Evolutionary conservation across 2,888 invertebrate species (phyloP).

Genomic region (Epicampocera succincta): DNA sequence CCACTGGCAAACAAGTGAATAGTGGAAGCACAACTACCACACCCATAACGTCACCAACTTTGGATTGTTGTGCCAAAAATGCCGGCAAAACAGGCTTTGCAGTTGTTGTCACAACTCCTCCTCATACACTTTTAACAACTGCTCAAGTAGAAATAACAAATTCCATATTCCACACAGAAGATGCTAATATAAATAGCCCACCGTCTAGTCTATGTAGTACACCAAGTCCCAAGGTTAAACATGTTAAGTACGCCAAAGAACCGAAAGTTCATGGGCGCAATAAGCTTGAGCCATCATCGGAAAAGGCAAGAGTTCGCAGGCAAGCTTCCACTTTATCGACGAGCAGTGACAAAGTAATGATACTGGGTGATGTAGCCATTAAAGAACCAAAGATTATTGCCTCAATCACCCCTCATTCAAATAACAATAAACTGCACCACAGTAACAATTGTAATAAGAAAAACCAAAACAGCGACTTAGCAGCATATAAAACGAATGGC

Average conservation of each 20-base stretch:
- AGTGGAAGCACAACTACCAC: constrained; percentile 59
- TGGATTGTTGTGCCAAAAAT: constrained; percentile 47
- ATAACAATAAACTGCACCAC: constrained; percentile 55
- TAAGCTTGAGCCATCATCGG: constrained; percentile 47
- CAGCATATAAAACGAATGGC: constrained; percentile 82
- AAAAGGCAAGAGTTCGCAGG: constrained; percentile 67
- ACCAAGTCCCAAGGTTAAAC: constrained; percentile 52
- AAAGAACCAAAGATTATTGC: constrained; percentile 63
- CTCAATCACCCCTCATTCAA: constrained; percentile 51
- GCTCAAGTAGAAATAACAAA: constrained; percentile 46
- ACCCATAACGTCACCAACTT: constrained; percentile 58
- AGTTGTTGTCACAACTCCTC: constrained; percentile 25
- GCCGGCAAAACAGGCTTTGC: background rate
- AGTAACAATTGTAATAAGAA: constrained; percentile 59
- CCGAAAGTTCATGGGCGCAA: constrained; percentile 15
- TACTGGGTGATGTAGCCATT: constrained; percentile 73
- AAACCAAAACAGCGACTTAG: constrained; percentile 68
- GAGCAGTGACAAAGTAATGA: constrained; percentile 78
- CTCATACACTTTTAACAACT: constrained; percentile 35
- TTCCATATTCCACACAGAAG: constrained; percentile 13
- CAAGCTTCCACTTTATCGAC: constrained; percentile 74
- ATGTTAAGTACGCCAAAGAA: constrained; percentile 55
- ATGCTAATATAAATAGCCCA: constrained; percentile 51
- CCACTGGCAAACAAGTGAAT: constrained; percentile 40
- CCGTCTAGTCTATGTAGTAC: constrained; percentile 50